Percentiles rank a stretch among this genome's conserved stretches.
These are phyloP conservation scores for Autographa pulchrina DNA, from an alignment of 2,888 invertebrate species.

Conservation along the genomic window DNA sequence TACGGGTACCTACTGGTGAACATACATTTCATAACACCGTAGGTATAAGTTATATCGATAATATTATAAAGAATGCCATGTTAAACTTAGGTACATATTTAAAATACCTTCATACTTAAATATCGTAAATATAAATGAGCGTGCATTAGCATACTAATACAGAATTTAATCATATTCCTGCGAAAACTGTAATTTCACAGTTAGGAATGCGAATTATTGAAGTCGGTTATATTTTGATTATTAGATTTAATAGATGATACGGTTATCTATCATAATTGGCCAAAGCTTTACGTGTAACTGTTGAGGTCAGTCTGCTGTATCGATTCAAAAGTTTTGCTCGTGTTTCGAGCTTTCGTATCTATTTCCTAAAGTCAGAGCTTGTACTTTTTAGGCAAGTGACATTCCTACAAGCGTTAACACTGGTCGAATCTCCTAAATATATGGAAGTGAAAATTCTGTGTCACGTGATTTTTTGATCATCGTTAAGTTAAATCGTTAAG, in stretches of 20 bases:
- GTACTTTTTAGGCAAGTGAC: too few relatives aligned
- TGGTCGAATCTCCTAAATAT: too few relatives aligned
- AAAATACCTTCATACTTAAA: neutral
- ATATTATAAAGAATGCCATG: neutral
- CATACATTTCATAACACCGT: neutral
- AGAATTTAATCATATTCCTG: neutral
- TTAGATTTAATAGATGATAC: neutral
- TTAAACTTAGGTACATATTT: neutral
- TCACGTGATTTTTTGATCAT: too few relatives aligned
- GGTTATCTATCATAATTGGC: neutral
- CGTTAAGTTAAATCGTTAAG: too few relatives aligned
- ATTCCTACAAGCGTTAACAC: too few relatives aligned
- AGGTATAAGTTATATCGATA: slow-evolving; percentile 2
- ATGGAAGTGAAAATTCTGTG: too few relatives aligned
- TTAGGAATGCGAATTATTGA: neutral
- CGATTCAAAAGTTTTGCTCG: too few relatives aligned
- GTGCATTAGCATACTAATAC: neutral
- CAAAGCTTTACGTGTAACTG: too few relatives aligned
- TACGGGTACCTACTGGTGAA: neutral
- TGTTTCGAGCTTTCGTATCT: too few relatives aligned
- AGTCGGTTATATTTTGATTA: neutral
- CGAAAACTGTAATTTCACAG: slow-evolving; percentile 3
- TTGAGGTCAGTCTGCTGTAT: too few relatives aligned
- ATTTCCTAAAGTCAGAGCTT: too few relatives aligned
- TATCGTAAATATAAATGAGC: neutral